Conservation (phyloP, 2,888 invertebrate genomes). For the Archips crataeganus region DNA sequence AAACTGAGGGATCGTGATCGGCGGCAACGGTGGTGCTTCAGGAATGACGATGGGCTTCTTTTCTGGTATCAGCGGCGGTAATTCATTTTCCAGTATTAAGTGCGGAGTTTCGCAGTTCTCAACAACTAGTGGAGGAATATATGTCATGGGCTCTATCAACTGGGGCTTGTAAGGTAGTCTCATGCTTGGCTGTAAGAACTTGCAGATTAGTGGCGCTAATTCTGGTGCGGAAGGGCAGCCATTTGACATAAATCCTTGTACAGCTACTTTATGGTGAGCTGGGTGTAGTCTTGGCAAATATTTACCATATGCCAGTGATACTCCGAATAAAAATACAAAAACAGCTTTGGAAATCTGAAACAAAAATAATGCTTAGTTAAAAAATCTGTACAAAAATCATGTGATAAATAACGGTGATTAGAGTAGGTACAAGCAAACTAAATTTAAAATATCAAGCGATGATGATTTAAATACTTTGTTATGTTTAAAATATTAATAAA, state of each 20-base stretch:
- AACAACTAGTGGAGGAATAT: constrained; percentile 41
- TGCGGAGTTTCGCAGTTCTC: constrained; percentile 38
- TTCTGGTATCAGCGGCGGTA: constrained; percentile 23
- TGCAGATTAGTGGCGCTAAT: constrained; percentile 47
- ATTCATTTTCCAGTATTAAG: constrained; percentile 35
- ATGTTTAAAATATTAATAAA: background rate
- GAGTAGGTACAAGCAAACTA: background rate
- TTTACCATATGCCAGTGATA: constrained; percentile 40
- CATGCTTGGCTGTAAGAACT: constrained; percentile 53
- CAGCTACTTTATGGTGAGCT: constrained; percentile 2
- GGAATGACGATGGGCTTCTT: constrained; percentile 38
- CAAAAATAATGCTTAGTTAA: constrained; percentile 1
- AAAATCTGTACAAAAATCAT: background rate
- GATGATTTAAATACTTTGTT: background rate
- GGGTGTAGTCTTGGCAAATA: constrained; percentile 16
- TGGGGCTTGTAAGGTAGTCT: constrained; percentile 53
- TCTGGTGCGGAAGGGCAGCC: constrained; percentile 41
- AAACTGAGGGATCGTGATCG: constrained; percentile 37
- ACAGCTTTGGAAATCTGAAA: constrained; percentile 51
- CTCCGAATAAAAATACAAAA: constrained; percentile 53
- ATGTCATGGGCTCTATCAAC: constrained; percentile 43
- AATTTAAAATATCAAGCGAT: background rate
- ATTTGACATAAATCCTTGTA: constrained; percentile 1
- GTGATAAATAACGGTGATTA: background rate
- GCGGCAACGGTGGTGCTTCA: constrained; percentile 44